phyloP scores from a whole-genome alignment of 2,113 vertebrate species.

The Eolophus roseicapilla region DNA sequence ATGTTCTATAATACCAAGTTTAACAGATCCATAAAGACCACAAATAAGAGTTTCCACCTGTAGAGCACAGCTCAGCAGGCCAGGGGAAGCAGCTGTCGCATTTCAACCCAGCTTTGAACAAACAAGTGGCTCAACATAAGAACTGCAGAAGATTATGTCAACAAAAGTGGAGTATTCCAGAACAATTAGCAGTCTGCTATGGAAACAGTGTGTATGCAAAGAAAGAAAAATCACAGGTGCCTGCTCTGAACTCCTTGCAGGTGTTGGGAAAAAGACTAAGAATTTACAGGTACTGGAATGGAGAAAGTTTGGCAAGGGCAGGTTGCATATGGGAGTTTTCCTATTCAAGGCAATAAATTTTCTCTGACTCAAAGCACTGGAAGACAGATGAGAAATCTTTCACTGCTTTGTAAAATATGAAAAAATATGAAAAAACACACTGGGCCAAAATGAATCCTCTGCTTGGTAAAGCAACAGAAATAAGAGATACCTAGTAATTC shows the following conservation, averaged over 20 bases:
- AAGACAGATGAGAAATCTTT: conserved; percentile 29
- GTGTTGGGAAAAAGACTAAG: not conserved
- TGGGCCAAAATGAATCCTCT: conserved; percentile 18
- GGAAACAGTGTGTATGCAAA: not conserved
- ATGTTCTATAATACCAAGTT: not conserved
- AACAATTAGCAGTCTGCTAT: not conserved
- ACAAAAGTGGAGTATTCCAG: not conserved
- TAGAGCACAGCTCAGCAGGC: not conserved
- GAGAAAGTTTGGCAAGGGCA: not conserved
- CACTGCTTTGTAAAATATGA: conserved; percentile 33
- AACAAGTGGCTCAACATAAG: not conserved
- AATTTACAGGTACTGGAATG: not conserved
- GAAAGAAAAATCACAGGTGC: not conserved
- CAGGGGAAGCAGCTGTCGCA: not conserved
- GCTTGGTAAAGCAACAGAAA: conserved; percentile 26
- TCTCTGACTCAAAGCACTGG: conserved; percentile 1
- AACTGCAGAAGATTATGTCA: not conserved
- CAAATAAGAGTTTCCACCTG: not conserved
- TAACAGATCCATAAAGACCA: not conserved
- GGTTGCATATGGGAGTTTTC: not conserved
- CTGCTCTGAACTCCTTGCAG: not conserved
- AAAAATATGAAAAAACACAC: conserved; percentile 31
- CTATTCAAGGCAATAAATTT: conserved; percentile 5
- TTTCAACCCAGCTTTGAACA: not conserved
- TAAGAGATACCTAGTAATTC: conserved; percentile 26